phyloP scores from a whole-genome alignment of 2,797 vertebrate species.

The Malurus leucopterus region DNA sequence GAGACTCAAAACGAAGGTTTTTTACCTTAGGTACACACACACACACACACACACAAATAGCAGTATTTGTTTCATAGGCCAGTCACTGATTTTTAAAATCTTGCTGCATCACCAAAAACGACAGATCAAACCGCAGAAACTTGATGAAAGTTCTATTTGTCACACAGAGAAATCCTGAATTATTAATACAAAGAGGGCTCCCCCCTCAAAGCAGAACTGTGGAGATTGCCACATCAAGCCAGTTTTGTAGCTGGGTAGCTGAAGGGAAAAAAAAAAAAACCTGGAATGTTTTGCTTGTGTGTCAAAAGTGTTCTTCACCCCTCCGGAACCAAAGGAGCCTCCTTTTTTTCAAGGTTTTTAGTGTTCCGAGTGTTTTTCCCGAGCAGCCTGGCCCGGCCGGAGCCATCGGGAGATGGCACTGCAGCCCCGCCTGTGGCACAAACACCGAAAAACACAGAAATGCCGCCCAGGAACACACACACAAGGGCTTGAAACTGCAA shows the following conservation, averaged over 20 bases:
- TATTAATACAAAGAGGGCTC: background rate
- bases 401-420: slow-evolving; percentile 45
- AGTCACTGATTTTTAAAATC: background rate
- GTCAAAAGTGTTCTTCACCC: background rate
- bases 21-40: background rate
- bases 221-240: background rate
- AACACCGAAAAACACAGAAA: background rate
- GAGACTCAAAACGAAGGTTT: background rate
- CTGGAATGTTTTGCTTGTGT: background rate
- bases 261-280: background rate
- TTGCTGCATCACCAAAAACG: background rate
- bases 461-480: background rate
- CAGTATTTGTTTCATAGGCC: background rate
- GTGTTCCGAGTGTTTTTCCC: background rate
- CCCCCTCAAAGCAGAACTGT: background rate
- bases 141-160: background rate
- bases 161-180: background rate
- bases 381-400: background rate
- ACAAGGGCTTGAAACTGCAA: background rate
- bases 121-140: background rate
- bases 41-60: background rate
- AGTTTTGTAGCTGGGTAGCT: background rate
- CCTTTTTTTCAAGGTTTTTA: background rate
- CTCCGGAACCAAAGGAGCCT: background rate
- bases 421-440: background rate